Conservation (phyloP, 2,797 vertebrate species). For the Phoxinus dragarum region DNA sequence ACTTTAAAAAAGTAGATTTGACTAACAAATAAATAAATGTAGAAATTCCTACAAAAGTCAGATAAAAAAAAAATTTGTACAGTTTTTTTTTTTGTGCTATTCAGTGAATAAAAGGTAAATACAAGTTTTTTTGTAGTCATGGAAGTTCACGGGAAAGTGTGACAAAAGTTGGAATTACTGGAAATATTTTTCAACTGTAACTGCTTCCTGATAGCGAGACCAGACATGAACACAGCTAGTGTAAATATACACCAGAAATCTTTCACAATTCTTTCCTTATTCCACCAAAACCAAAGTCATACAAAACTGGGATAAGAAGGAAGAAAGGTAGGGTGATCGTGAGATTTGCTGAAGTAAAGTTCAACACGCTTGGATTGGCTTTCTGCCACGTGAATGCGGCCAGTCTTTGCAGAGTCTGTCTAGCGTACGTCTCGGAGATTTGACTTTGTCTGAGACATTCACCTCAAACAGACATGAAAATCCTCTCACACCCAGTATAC, state of each 20-base stretch:
- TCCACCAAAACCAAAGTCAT: background rate
- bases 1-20: background rate
- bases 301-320: background rate
- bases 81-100: background rate
- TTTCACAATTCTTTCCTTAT: background rate
- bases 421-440: background rate
- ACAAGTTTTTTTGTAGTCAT: background rate
- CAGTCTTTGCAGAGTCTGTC: background rate
- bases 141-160: background rate
- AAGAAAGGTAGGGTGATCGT: background rate
- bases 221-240: constrained; percentile 35
- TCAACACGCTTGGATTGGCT: background rate
- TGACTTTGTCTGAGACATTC: background rate
- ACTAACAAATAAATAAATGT: background rate
- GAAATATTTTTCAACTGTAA: constrained; percentile 10
- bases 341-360: background rate
- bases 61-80: too few relatives aligned
- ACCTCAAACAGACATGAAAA: background rate
- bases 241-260: background rate
- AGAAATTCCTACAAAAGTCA: too few relatives aligned
- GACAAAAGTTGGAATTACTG: background rate
- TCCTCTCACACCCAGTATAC: background rate
- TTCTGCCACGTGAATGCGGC: background rate
- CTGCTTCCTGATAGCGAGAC: constrained; percentile 38
- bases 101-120: background rate